Evolutionary conservation across 2,113 vertebrate species (phyloP).

Genomic region (Burhinus bistriatus): DNA sequence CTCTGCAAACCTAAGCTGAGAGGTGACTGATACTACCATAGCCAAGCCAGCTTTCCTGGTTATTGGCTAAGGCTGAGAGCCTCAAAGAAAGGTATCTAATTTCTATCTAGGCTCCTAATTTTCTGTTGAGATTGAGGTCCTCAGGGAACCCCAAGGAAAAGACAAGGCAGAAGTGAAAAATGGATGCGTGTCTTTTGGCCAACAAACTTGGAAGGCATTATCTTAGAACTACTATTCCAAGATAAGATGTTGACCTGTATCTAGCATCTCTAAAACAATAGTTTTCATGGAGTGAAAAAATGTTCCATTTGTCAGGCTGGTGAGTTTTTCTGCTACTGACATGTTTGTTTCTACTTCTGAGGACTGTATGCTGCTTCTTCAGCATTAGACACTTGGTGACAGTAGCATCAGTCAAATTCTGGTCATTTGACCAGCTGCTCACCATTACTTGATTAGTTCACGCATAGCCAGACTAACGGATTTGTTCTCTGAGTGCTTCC

Average conservation of each 20-base stretch:
- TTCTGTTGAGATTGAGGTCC: background rate
- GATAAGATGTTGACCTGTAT: background rate
- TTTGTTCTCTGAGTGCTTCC: background rate
- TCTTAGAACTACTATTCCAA: background rate
- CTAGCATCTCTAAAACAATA: background rate
- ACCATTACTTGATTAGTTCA: background rate
- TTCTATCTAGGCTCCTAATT: background rate
- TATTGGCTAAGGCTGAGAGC: background rate
- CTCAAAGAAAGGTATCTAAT: background rate
- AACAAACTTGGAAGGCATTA: background rate
- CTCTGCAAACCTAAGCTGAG: background rate
- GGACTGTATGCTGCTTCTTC: background rate
- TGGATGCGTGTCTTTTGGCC: accelerated
- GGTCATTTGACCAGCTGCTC: slow-evolving; percentile 4
- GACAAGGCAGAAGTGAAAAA: background rate
- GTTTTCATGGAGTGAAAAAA: background rate
- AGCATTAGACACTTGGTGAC: background rate
- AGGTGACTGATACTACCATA: background rate
- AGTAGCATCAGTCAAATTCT: background rate
- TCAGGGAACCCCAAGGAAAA: background rate
- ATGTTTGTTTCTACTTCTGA: background rate
- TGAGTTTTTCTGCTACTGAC: background rate
- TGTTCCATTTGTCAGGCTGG: background rate
- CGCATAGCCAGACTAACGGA: background rate
- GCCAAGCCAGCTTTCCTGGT: background rate